Percentiles rank a stretch among this genome's conserved stretches.
Evolutionary conservation across 2,888 invertebrate species (phyloP).

Genomic region (Geophilus truncorum): DNA sequence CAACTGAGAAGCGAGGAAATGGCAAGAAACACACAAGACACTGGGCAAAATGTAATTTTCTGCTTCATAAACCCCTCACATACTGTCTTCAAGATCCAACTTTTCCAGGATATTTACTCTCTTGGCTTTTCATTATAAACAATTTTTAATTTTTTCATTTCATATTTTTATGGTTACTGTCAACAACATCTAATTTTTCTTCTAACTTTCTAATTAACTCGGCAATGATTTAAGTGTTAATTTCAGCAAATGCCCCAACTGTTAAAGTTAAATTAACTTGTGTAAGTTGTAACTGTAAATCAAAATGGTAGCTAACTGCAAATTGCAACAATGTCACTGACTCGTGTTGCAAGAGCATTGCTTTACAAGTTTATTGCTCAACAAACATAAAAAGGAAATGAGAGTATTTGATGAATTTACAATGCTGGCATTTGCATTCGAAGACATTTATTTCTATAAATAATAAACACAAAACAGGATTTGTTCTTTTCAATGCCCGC

Average conservation of each 20-base stretch:
- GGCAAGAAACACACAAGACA: conserved; percentile 16
- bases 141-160: not conserved
- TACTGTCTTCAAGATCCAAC: not conserved
- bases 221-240: not conserved
- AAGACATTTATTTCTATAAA: not conserved
- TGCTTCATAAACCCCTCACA: conserved; percentile 13
- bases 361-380: not conserved
- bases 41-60: conserved; percentile 27
- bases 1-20: not conserved
- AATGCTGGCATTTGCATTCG: not conserved
- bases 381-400: not conserved
- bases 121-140: not conserved
- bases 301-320: not conserved
- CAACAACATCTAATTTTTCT: not conserved
- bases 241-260: not conserved
- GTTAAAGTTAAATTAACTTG: not conserved
- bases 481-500: not conserved
- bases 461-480: not conserved
- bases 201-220: not conserved
- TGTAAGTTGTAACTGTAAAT: not conserved
- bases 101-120: conserved; percentile 13
- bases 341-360: not conserved
- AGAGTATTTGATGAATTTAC: conserved; percentile 13
- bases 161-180: not conserved
- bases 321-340: conserved; percentile 5